Conservation (phyloP, 2,888 invertebrate species). For the Tenthredo amoena region DNA sequence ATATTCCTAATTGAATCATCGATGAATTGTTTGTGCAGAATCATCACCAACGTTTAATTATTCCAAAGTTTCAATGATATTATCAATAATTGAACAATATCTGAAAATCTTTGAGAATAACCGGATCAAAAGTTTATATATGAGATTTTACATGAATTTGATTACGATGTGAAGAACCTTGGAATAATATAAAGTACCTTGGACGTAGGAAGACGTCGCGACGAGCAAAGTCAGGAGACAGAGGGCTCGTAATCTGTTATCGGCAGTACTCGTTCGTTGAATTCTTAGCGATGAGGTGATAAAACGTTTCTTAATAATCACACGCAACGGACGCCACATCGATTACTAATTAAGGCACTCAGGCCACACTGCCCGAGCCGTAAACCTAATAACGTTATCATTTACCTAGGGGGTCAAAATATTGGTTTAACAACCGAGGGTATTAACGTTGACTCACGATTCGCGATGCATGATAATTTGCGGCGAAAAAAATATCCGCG, state of each 20-base stretch:
- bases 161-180: not conserved
- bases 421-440: constrained; percentile 15
- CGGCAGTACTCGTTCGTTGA: not conserved
- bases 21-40: not conserved
- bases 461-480: constrained; percentile 10
- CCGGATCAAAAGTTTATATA: no score
- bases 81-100: no score
- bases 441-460: constrained; percentile 15
- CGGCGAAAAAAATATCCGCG: not conserved
- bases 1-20: not conserved
- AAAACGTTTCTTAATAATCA: constrained; percentile 12
- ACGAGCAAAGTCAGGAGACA: not conserved
- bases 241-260: constrained; percentile 1
- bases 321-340: constrained; percentile 21
- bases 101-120: no score
- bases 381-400: constrained; percentile 29
- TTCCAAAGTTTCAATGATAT: no score
- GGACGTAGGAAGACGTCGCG: not conserved
- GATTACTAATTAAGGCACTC: constrained; percentile 31
- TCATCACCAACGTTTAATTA: no score
- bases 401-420: constrained; percentile 24
- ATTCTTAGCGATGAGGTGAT: not conserved
- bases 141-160: not conserved
- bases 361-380: constrained; percentile 21
- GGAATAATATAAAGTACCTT: constrained; percentile 6